A percentile compares a stretch with the other conserved stretches of the same genome.
Evolutionary conservation across 2,113 vertebrate genomes (phyloP).

Genomic region (Atlantisia rogersi): DNA sequence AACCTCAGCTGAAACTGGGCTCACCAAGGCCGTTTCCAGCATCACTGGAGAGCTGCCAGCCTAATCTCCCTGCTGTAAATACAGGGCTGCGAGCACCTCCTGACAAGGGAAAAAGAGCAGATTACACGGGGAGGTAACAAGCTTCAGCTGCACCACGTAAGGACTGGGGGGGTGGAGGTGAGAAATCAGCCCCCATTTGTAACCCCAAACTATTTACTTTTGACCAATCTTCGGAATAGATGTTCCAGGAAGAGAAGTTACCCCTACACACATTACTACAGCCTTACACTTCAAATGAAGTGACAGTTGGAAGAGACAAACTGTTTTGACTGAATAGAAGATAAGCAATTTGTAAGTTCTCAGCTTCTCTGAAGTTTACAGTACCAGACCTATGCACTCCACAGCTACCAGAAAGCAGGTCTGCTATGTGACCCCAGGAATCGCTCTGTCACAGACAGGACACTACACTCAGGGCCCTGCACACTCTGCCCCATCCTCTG

Average conservation of each 20-base stretch:
- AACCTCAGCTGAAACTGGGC: not conserved
- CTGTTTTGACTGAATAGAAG: not conserved
- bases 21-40: not conserved
- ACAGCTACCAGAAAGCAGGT: not conserved
- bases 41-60: conserved; percentile 53
- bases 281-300: not conserved
- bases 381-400: not conserved
- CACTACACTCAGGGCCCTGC: fast-evolving
- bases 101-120: conserved; percentile 57
- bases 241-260: not conserved
- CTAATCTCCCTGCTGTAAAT: conserved; percentile 53
- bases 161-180: not conserved
- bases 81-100: not conserved
- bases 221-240: not conserved
- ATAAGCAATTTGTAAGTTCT: not conserved
- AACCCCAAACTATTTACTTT: not conserved
- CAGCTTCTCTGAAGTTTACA: not conserved
- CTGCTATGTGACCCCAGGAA: not conserved
- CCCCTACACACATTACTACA: not conserved
- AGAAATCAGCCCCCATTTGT: not conserved
- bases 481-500: not conserved
- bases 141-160: not conserved
- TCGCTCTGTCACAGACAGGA: fast-evolving
- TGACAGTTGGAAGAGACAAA: not conserved
- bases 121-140: conserved; percentile 61